Evolutionary conservation across 1,140 invertebrate genomes (phyloP), one percentile per base, ranked within the genome.

Genomic region (Diabrotica undecimpunctata): DNA sequence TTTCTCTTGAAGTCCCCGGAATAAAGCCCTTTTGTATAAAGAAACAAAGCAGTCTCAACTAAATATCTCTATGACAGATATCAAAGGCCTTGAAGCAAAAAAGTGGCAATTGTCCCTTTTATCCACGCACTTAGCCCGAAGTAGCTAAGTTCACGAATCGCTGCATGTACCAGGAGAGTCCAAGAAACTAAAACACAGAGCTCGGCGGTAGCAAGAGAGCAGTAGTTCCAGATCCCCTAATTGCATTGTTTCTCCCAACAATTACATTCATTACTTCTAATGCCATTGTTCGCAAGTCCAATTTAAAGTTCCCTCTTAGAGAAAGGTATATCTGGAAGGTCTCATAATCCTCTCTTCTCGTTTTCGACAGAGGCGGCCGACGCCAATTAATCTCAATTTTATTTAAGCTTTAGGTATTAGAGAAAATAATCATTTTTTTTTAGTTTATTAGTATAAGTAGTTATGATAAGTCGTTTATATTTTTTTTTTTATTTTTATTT

Each of bases 191-290:
- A 46, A 6, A 46, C 3, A 46, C n/a, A 46, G 25, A 25, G 25
- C 25, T 10, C n/a, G 41, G 41, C n/a, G n/a, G 41, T n/a, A 46
- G 41, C 41, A 46, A 10, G n/a, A 46, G 41, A n/a, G 41, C 41
- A 46, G 41, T 46, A 46, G 41, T 46, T 8, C 41, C 3, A 46
- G 8, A 46, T 46, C 54, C 54, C 53, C 41, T 67, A 67, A 67
- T 67, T 65, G 66, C 66, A 55, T 68, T 68, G 66, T 68, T 68
- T 68, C 66, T 60, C 60, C 46, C 50, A 38, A 60, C 63, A 65
- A 68, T 65, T 65, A 61, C 59, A 61, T 68, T 65, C 66, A 68
- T 68, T 68, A 68, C 64, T 10, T 35, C 46, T 62, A 68, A 68
- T 65, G 41, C 63, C 54, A 61, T 68, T 68, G 63, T 68, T 65